Evolutionary conservation across 2,113 vertebrate species (phyloP), one percentile per base, ranked within the genome.

Genomic region (Pseudonaja textilis): DNA sequence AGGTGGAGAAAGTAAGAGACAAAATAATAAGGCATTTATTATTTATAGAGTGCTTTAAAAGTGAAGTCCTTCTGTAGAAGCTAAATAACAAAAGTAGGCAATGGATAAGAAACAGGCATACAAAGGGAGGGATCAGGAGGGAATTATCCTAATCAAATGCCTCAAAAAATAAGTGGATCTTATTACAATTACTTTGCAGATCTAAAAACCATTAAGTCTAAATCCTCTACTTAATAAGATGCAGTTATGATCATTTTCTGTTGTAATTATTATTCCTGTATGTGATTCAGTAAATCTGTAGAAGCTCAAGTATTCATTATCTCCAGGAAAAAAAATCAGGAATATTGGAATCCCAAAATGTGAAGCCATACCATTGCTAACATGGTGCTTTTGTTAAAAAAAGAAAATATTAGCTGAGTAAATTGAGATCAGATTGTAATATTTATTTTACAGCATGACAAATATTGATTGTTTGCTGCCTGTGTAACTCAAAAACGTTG

Each of bases 11-110:
- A 92, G 64, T 52, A 20, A 29, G 92, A 42, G 52, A 69, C 14
- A 85, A 34, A 85, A 11, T 23, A 89, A 47, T 52, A 5, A 39
- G 34, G 7, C 42, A 85, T 92, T 89, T 89, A 89, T 92, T 85
- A 81, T 92, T 92, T 89, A 89, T 85, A 89, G 89, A 56, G n/a
- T 34, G 25, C 64, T 92, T 81, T 89, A 52, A 89, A 89, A 57
- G 39, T 64, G 85, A 29, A 85, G 39, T 89, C 52, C 87, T 47
- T 47, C 11, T 47, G 23, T 25, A 34, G 54, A n/a, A 47, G 29
- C 56, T 57, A 59, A 57, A 87, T 85, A 42, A 85, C 12, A 50
- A 89, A 85, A 59, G 54, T 14, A 50, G 47, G 47, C 29, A 16
- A 85, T 34, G 81, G 29, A n/a, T 5, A 47, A 57, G 9, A 54